Evolutionary conservation across 1,140 invertebrate genomes (phyloP).

Genomic region (Akabosia matsudoensis): DNA sequence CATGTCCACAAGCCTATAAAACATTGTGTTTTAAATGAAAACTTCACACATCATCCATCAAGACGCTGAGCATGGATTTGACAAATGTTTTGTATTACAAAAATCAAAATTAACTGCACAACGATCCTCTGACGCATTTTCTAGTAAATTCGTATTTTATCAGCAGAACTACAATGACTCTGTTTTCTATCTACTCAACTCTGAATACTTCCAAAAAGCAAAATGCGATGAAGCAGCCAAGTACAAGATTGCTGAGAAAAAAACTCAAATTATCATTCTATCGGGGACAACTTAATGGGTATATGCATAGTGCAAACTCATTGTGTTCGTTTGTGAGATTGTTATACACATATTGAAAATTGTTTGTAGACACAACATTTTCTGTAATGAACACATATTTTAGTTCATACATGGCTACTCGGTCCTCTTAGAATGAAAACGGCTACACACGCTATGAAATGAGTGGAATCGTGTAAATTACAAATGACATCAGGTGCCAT

Average conservation of each 20-base stretch:
- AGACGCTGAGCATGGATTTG: no score
- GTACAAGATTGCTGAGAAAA: not conserved
- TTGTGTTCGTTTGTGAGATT: not conserved
- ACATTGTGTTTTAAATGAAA: no score
- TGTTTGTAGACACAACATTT: not conserved
- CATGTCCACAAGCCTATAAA: not conserved
- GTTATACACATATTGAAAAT: not conserved
- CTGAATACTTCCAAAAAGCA: no score
- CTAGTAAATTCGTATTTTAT: not conserved
- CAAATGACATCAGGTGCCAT: not conserved
- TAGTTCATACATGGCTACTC: not conserved
- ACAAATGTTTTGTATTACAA: no score
- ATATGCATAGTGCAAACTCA: not conserved
- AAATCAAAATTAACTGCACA: no score
- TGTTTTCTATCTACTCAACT: no score
- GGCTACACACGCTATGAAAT: not conserved
- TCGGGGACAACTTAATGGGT: not conserved
- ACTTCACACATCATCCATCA: no score
- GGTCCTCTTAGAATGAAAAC: not conserved
- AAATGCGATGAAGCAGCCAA: no score
- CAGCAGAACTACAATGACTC: not conserved
- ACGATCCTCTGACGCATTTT: not conserved
- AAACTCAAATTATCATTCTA: not conserved
- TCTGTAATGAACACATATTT: not conserved
- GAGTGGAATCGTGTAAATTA: not conserved